Percentiles rank a stretch among this genome's conserved stretches.
Conservation (phyloP, 2,113 vertebrate genomes). For the Bungarus multicinctus region DNA sequence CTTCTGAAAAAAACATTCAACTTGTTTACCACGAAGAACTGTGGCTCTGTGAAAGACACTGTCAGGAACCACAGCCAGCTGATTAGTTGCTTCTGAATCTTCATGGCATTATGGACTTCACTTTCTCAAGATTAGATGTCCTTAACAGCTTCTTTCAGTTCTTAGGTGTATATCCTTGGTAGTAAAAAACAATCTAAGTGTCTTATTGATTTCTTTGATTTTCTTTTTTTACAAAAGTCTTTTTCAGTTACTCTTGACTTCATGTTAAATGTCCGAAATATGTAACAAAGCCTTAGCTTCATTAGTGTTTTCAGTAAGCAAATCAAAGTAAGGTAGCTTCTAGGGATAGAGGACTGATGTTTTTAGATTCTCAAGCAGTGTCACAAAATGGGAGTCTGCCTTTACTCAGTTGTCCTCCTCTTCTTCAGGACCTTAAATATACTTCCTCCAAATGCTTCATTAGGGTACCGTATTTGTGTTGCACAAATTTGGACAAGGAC, state of each 20-base stretch:
- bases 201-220: background rate
- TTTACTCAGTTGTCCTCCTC: background rate
- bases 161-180: background rate
- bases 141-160: background rate
- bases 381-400: background rate
- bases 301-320: background rate
- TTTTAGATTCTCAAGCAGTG: background rate
- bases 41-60: background rate
- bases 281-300: background rate
- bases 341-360: background rate
- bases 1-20: background rate
- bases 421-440: background rate
- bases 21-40: background rate
- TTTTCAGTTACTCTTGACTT: background rate
- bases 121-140: background rate
- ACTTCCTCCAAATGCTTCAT: background rate
- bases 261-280: background rate
- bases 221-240: background rate
- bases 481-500: background rate
- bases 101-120: background rate
- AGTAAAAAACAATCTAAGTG: background rate
- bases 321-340: background rate
- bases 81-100: background rate
- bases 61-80: background rate
- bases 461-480: background rate